Evolutionary conservation across 2,797 vertebrate genomes (phyloP).

Genomic region (Chiloscyllium punctatum): DNA sequence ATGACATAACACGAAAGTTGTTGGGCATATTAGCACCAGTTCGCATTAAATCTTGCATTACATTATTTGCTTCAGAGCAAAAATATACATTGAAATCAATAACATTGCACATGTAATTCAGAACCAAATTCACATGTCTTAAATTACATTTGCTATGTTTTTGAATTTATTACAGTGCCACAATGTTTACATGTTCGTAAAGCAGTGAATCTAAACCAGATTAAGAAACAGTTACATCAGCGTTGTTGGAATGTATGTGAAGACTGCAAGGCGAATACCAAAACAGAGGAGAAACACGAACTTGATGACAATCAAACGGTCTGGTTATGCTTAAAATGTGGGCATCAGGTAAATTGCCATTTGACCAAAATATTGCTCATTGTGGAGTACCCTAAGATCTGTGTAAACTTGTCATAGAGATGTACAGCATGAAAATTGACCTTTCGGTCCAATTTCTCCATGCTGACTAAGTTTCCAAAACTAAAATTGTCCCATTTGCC

Average conservation of each 20-base stretch:
- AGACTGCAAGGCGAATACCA: conserved; percentile 67
- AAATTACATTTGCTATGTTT: neutral
- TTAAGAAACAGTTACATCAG: conserved; percentile 68
- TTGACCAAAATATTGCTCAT: conserved; percentile 22
- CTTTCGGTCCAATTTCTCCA: too few relatives aligned
- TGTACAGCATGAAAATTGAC: too few relatives aligned
- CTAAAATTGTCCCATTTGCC: too few relatives aligned
- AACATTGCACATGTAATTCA: neutral
- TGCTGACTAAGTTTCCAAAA: too few relatives aligned
- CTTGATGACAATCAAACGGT: conserved; percentile 55
- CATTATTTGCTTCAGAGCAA: neutral
- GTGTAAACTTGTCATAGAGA: neutral
- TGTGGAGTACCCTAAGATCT: neutral
- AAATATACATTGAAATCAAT: neutral
- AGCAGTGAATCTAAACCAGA: conserved; percentile 69
- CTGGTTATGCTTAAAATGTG: conserved; percentile 95
- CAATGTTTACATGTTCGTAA: conserved; percentile 79
- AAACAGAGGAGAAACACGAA: conserved; percentile 52
- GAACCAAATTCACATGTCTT: neutral
- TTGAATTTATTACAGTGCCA: conserved; percentile 53
- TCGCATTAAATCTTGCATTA: neutral
- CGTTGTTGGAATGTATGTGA: conserved; percentile 73
- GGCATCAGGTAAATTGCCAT: conserved; percentile 69
- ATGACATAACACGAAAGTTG: neutral
- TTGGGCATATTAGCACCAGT: neutral